phyloP scores from a whole-genome alignment of 1,140 invertebrate genomes.

The Streblospio benedicti region DNA sequence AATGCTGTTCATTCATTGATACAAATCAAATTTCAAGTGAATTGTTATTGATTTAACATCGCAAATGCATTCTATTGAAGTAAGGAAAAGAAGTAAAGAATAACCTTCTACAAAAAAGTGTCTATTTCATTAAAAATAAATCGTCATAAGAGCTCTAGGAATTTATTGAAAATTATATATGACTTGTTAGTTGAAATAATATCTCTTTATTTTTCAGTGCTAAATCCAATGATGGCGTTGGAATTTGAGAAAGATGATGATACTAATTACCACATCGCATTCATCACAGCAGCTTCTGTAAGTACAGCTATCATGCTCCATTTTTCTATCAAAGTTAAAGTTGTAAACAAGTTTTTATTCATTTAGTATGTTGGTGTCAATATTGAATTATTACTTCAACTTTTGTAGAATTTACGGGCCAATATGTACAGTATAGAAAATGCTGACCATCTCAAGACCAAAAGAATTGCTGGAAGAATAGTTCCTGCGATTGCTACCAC shows the following conservation, averaged over 20 bases:
- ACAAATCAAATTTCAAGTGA: too few relatives aligned
- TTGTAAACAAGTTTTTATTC: not conserved
- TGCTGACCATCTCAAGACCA: slow-evolving; percentile 91
- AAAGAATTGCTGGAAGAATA: slow-evolving; percentile 96
- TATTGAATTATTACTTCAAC: too few relatives aligned
- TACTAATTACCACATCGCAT: slow-evolving; percentile 96
- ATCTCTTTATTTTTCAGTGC: not conserved
- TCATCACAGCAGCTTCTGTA: slow-evolving; percentile 86
- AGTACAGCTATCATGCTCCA: too few relatives aligned
- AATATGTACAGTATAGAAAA: slow-evolving; percentile 89
- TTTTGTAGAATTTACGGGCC: slow-evolving; percentile 81
- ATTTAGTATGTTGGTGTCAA: too few relatives aligned
- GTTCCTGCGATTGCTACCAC: slow-evolving; percentile 99
- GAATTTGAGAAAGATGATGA: slow-evolving; percentile 99
- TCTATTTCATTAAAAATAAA: not conserved
- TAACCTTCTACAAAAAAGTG: not conserved
- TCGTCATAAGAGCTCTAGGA: not conserved
- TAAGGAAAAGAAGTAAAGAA: not conserved
- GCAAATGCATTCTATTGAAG: too few relatives aligned
- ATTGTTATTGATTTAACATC: too few relatives aligned
- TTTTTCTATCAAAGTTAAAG: not conserved
- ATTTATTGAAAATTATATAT: slow-evolving; percentile 26
- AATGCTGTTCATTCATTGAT: too few relatives aligned
- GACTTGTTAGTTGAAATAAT: slow-evolving; percentile 16
- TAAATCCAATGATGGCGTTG: slow-evolving; percentile 58